Conservation (phyloP, 2,888 invertebrate species). For the Andrena chrysosceles region DNA sequence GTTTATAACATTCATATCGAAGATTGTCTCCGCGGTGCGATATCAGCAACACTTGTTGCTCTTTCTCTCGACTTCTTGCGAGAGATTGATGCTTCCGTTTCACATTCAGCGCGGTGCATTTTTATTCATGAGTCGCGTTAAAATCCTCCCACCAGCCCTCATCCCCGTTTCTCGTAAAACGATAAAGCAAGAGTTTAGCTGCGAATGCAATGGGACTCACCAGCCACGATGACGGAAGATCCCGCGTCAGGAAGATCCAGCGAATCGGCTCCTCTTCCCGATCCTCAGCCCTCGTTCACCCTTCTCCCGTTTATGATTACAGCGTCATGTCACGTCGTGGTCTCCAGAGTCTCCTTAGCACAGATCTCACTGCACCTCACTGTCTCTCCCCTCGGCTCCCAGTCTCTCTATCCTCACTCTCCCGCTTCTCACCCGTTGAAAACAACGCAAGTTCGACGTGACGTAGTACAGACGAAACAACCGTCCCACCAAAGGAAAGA, state of each 20-base stretch:
- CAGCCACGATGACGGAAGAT: conserved; percentile 70
- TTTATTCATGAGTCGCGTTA: conserved; percentile 43
- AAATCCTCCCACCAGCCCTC: background rate
- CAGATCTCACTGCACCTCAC: conserved; percentile 75
- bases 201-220: conserved; percentile 64
- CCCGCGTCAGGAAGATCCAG: conserved; percentile 48
- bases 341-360: conserved; percentile 75
- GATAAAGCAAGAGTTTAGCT: conserved; percentile 19
- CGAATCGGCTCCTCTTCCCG: conserved; percentile 33
- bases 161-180: background rate
- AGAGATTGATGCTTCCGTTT: conserved; percentile 53
- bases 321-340: conserved; percentile 64
- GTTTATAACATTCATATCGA: conserved; percentile 56
- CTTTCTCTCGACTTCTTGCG: conserved; percentile 48
- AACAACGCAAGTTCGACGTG: conserved; percentile 6
- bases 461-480: background rate
- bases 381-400: conserved; percentile 19
- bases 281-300: conserved; percentile 16
- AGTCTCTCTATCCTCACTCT: conserved; percentile 13
- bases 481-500: background rate
- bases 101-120: conserved; percentile 29
- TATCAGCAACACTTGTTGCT: conserved; percentile 70
- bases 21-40: conserved; percentile 52
- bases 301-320: conserved; percentile 54
- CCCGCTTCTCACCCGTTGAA: background rate